These are phyloP conservation scores for Dinoponera quadriceps DNA, from an alignment of 1,140 invertebrate species.

Conservation along the genomic window DNA sequence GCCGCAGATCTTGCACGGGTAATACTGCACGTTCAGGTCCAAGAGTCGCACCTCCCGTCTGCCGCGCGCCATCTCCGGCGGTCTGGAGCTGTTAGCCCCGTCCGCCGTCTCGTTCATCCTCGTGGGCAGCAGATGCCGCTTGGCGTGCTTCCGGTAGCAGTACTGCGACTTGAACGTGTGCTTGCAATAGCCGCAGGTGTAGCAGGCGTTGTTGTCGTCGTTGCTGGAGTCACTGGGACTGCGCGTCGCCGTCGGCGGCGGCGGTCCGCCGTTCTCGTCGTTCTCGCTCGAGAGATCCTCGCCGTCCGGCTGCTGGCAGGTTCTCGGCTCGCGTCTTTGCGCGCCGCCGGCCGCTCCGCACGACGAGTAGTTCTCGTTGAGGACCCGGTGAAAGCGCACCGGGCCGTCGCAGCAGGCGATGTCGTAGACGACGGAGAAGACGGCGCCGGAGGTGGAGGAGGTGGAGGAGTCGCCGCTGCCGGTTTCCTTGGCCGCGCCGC, in stretches of 20 bases:
- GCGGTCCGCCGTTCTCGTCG: conserved; percentile 75
- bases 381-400: conserved; percentile 91
- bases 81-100: no score
- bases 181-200: conserved; percentile 91
- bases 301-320: conserved; percentile 48
- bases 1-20: conserved; percentile 96
- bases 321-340: conserved; percentile 31
- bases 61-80: conserved; percentile 45
- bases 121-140: conserved; percentile 88
- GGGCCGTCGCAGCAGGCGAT: conserved; percentile 95
- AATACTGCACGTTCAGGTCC: conserved; percentile 95
- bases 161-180: conserved; percentile 94
- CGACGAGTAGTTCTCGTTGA: conserved; percentile 90
- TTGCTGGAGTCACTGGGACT: conserved; percentile 45
- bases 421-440: conserved; percentile 89
- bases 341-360: conserved; percentile 62
- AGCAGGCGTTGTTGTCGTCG: conserved; percentile 78
- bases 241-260: no score
- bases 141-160: conserved; percentile 93
- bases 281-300: conserved; percentile 75
- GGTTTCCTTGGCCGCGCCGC: conserved; percentile 40
- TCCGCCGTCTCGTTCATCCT: conserved; percentile 59
- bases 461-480: background rate
- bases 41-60: conserved; percentile 88
- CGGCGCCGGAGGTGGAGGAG: conserved; percentile 21